Percentiles rank a stretch among this genome's conserved stretches.
Conservation (phyloP, 2,888 invertebrate species). For the Microdon myrmicae region DNA sequence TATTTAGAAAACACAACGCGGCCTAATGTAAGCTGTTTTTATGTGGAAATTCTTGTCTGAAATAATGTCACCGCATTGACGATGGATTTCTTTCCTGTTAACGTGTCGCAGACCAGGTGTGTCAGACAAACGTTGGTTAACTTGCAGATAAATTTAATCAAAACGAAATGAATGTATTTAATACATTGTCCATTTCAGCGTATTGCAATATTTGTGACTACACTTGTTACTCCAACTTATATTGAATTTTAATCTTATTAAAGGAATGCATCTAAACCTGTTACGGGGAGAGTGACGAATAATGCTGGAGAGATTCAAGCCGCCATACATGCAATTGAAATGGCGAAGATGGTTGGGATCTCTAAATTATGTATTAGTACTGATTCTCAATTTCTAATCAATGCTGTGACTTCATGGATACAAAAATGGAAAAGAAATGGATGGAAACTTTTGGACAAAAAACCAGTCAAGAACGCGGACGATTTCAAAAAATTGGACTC, state of each 20-base stretch:
- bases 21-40: too few species aligned
- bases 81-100: too few species aligned
- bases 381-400: slow-evolving; percentile 90
- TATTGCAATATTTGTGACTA: too few species aligned
- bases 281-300: slow-evolving; percentile 87
- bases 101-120: too few species aligned
- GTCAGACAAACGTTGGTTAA: too few species aligned
- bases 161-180: too few species aligned
- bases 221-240: not conserved
- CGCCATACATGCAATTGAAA: slow-evolving; percentile 78
- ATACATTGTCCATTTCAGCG: too few species aligned
- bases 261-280: slow-evolving; percentile 80
- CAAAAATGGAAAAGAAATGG: slow-evolving; percentile 86
- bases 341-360: slow-evolving; percentile 74
- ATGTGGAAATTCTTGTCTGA: too few species aligned
- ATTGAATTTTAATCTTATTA: not conserved
- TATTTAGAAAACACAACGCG: too few species aligned
- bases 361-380: slow-evolving; percentile 82
- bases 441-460: slow-evolving; percentile 81
- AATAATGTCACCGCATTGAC: too few species aligned
- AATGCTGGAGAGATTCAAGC: slow-evolving; percentile 97
- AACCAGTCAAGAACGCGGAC: slow-evolving; percentile 85
- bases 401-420: slow-evolving; percentile 88
- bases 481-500: slow-evolving; percentile 84
- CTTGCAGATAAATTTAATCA: too few species aligned